Conservation (phyloP, 2,797 vertebrate genomes). For the Sebastes cheni region DNA sequence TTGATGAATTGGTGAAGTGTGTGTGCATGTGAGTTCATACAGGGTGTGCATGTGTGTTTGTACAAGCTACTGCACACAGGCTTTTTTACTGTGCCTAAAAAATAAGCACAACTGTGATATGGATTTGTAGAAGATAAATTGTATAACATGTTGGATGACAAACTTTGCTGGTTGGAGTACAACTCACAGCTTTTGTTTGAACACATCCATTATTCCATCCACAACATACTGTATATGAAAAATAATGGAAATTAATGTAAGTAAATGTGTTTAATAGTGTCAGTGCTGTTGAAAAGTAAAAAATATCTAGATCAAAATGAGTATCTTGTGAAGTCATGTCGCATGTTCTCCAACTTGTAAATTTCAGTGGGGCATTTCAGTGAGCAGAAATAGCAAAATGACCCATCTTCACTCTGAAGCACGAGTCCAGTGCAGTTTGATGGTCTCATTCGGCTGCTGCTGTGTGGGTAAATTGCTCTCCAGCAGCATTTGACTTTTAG, state of each 20-base stretch:
- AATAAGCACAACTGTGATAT: conserved; percentile 15
- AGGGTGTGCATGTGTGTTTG: conserved; percentile 7
- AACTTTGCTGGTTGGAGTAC: not conserved
- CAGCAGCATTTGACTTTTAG: conserved; percentile 3
- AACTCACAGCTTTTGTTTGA: not conserved
- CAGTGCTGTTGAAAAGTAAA: not conserved
- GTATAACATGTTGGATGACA: conserved; percentile 2
- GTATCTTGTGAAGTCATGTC: conserved; percentile 3
- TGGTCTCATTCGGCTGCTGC: conserved; percentile 6
- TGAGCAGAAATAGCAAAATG: conserved; percentile 14
- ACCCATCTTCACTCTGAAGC: conserved; percentile 18
- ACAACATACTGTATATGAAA: not conserved
- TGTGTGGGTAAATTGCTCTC: conserved; percentile 13
- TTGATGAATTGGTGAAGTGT: conserved; percentile 74
- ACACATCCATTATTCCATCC: not conserved
- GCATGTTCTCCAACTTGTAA: not conserved
- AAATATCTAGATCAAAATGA: not conserved
- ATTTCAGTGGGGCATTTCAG: conserved; percentile 7
- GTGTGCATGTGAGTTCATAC: conserved; percentile 21
- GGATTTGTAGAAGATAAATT: conserved; percentile 29
- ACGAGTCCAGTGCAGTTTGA: not conserved
- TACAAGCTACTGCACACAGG: conserved; percentile 3
- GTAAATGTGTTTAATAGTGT: not conserved
- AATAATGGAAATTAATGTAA: conserved; percentile 16
- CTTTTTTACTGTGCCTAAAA: conserved; percentile 31